phyloP scores from a whole-genome alignment of 2,888 invertebrate genomes.

The Netelia fuscicornis region DNA sequence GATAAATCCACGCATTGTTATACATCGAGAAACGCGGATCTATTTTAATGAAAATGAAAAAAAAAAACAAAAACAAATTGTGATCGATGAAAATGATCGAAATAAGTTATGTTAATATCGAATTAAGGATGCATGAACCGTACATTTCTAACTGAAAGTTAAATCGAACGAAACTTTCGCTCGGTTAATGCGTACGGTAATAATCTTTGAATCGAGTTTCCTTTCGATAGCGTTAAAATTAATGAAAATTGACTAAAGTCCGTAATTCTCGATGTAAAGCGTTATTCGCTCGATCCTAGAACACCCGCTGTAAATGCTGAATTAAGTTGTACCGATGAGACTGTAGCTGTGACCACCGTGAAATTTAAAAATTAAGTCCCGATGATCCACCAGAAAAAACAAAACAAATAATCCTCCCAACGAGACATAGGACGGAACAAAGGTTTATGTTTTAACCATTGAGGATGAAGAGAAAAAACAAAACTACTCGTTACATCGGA shows the following conservation, averaged over 20 bases:
- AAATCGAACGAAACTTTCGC: too few relatives aligned
- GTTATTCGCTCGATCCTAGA: neutral
- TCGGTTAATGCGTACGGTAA: too few relatives aligned
- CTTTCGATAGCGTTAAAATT: neutral
- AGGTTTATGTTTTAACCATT: constrained; percentile 25
- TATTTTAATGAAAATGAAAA: neutral
- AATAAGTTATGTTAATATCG: neutral
- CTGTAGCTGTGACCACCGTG: neutral
- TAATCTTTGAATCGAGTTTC: neutral
- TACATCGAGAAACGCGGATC: constrained; percentile 8
- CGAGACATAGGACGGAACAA: neutral
- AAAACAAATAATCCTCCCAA: constrained; percentile 4
- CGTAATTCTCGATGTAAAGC: neutral
- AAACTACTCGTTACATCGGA: constrained; percentile 49
- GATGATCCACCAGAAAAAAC: neutral
- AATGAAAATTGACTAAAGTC: neutral
- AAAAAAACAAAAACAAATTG: neutral
- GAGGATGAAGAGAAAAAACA: constrained; percentile 4
- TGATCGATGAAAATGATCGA: neutral
- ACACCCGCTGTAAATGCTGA: neutral
- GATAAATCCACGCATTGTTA: neutral
- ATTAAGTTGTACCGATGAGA: constrained; percentile 5
- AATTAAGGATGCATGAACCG: neutral
- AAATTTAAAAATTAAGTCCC: neutral
- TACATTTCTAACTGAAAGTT: neutral